Conservation (phyloP, 2,888 invertebrate species). For the Globia sparganii region DNA sequence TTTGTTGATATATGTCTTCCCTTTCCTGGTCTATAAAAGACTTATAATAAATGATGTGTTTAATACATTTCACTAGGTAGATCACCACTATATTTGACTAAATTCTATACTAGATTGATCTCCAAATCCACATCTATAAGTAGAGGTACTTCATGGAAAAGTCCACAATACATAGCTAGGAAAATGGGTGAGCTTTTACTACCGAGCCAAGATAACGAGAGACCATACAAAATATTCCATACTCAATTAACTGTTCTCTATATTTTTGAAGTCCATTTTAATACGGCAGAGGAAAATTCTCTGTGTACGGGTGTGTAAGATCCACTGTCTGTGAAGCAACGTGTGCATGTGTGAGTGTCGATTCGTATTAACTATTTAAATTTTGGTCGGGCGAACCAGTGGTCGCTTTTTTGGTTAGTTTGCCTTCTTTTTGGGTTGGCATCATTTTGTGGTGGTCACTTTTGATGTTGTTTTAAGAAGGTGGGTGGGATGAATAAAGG, state of each 20-base stretch:
- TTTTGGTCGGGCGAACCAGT: conserved; percentile 57
- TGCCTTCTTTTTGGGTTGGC: conserved; percentile 38
- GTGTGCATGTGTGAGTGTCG: conserved; percentile 52
- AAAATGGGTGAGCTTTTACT: not conserved
- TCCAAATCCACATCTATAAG: not conserved
- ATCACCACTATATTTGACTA: no score
- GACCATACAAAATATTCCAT: conserved; percentile 38
- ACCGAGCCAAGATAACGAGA: conserved; percentile 28
- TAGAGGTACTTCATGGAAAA: not conserved
- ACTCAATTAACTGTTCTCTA: conserved; percentile 54
- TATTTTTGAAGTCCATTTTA: conserved; percentile 61
- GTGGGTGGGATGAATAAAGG: conserved; percentile 11
- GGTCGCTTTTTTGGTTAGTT: conserved; percentile 62
- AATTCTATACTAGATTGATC: not conserved
- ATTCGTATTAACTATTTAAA: conserved; percentile 72
- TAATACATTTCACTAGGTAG: no score
- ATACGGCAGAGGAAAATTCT: conserved; percentile 47
- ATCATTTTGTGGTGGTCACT: conserved; percentile 32
- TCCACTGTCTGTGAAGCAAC: conserved; percentile 22
- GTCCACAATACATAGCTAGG: no score
- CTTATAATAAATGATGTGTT: no score
- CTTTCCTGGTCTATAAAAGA: not conserved
- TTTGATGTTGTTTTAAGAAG: conserved; percentile 46
- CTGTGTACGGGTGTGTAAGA: conserved; percentile 12
- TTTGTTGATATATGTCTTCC: not conserved